Percentiles rank a stretch among this genome's conserved stretches.
phyloP scores from a whole-genome alignment of 1,140 invertebrate genomes.

The Camponotus floridanus region DNA sequence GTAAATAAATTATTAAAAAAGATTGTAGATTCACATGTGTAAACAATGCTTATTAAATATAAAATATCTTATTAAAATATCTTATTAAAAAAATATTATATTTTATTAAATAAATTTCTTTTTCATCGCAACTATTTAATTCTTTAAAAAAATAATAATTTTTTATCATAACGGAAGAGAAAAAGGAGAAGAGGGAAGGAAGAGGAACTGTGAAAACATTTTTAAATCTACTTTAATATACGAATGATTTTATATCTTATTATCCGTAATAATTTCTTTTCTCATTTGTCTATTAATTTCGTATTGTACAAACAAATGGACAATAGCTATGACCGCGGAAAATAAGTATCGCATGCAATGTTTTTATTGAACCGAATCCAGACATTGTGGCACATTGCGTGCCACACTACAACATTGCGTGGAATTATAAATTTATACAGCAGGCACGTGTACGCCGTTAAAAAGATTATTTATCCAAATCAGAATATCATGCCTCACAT shows the following conservation, averaged over 20 bases:
- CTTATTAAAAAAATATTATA: too few species aligned
- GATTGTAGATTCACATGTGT: not conserved
- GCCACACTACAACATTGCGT: slow-evolving; percentile 65
- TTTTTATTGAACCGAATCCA: slow-evolving; percentile 73
- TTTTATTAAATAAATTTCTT: too few species aligned
- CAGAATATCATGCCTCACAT: slow-evolving; percentile 66
- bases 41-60: too few species aligned
- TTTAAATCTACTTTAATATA: not conserved
- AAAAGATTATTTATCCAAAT: slow-evolving; percentile 78
- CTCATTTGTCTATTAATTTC: not conserved
- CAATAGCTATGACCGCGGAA: slow-evolving; percentile 13
- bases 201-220: not conserved
- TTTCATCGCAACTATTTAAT: too few species aligned
- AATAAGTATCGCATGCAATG: slow-evolving; percentile 49
- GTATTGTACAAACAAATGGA: not conserved
- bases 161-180: not conserved
- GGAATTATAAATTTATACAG: slow-evolving; percentile 78
- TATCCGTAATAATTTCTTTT: not conserved
- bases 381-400: slow-evolving; percentile 67
- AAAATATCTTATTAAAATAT: too few species aligned
- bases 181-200: not conserved
- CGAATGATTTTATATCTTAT: not conserved
- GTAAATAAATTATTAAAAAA: not conserved
- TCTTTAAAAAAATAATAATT: too few species aligned
- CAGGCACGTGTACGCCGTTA: slow-evolving; percentile 73